A percentile compares a stretch with the other conserved stretches of the same genome.
Conservation (phyloP, 2,113 vertebrate species). For the Peromyscus polionotus region DNA sequence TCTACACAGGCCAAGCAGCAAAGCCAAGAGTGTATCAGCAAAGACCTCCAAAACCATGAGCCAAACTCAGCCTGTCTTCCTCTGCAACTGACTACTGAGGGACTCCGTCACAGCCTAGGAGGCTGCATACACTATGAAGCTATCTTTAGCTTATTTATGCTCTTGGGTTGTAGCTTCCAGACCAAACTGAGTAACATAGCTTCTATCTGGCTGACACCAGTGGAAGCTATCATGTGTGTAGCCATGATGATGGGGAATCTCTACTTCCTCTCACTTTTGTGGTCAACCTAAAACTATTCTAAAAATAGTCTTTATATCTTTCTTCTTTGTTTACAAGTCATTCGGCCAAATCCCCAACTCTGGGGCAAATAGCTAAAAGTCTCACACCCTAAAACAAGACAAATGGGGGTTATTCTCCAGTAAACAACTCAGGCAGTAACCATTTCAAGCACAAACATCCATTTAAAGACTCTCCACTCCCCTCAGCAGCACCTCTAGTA, state of each 20-base stretch:
- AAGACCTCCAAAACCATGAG: not conserved
- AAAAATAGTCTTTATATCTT: not conserved
- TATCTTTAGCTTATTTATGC: not conserved
- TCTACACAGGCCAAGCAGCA: not conserved
- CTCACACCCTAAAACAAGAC: not conserved
- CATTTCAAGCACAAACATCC: conserved; percentile 53
- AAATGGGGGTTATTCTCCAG: conserved; percentile 52
- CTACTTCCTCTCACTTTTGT: not conserved
- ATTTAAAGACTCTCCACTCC: conserved; percentile 51
- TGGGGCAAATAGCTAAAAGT: conserved; percentile 21
- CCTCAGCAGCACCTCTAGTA: conserved; percentile 37
- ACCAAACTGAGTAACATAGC: not conserved
- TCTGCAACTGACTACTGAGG: not conserved
- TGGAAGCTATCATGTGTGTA: not conserved
- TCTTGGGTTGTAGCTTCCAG: not conserved
- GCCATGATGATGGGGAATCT: not conserved
- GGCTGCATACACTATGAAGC: not conserved
- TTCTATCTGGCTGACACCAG: not conserved
- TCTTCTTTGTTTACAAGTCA: conserved; percentile 22
- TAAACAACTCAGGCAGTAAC: conserved; percentile 17
- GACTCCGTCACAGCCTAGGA: not conserved
- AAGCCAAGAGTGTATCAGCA: not conserved
- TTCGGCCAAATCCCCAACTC: conserved; percentile 18
- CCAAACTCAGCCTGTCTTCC: not conserved
- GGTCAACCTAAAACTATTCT: not conserved